Percentiles rank a stretch among this genome's conserved stretches.
Evolutionary conservation across 2,888 invertebrate species (phyloP).

Genomic region (Muscina levida): DNA sequence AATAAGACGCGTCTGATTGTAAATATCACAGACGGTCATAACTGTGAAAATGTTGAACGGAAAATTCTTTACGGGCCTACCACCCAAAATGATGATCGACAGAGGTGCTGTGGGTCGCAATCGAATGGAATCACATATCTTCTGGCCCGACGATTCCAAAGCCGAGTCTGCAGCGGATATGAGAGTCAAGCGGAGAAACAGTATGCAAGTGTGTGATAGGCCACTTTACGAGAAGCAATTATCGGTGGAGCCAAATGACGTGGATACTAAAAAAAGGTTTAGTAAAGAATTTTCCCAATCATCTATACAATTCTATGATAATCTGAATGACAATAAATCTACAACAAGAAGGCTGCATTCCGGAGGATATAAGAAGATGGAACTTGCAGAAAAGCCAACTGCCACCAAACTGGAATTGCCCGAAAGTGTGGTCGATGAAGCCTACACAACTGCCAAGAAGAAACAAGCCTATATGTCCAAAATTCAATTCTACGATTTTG

Average conservation of each 20-base stretch:
- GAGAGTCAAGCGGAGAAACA: constrained; percentile 71
- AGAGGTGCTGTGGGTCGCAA: constrained; percentile 68
- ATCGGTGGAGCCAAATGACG: constrained; percentile 66
- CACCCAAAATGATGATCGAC: constrained; percentile 78
- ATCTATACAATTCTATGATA: constrained; percentile 78
- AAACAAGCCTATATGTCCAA: constrained; percentile 77
- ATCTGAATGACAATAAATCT: constrained; percentile 67
- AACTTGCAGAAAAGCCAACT: constrained; percentile 72
- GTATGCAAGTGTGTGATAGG: constrained; percentile 64
- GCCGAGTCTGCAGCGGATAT: constrained; percentile 73
- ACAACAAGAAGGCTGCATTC: constrained; percentile 26
- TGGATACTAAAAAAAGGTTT: constrained; percentile 76
- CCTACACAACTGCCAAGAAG: constrained; percentile 70
- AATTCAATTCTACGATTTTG: constrained; percentile 78
- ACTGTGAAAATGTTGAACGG: constrained; percentile 77
- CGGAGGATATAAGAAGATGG: constrained; percentile 45
- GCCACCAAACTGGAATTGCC: constrained; percentile 66
- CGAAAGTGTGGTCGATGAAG: constrained; percentile 66
- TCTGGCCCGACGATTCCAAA: constrained; percentile 79
- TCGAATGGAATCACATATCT: constrained; percentile 78
- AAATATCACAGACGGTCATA: not conserved
- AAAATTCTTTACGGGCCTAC: constrained; percentile 79
- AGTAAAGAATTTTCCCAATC: constrained; percentile 78
- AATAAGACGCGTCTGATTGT: constrained; percentile 19
- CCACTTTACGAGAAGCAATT: constrained; percentile 50